phyloP scores from a whole-genome alignment of 2,888 invertebrate genomes.

The Scaptomyza flava region DNA sequence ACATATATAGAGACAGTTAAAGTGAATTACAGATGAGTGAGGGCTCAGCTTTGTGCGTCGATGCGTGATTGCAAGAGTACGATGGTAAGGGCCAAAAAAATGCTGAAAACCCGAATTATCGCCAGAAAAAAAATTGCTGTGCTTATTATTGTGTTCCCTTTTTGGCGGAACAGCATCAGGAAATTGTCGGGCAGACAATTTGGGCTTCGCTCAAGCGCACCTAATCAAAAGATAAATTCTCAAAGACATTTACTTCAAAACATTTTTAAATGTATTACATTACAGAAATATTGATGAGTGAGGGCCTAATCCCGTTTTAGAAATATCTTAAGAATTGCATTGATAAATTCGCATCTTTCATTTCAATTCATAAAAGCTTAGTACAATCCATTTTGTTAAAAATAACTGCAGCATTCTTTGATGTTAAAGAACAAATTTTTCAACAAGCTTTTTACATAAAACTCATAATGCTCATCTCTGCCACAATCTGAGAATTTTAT shows the following conservation, averaged over 20 bases:
- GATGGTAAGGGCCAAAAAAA: constrained; percentile 33
- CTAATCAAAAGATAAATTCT: constrained; percentile 70
- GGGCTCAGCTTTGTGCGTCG: constrained; percentile 39
- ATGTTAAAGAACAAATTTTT: background rate
- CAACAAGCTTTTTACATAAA: background rate
- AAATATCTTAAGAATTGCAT: background rate
- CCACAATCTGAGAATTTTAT: too few species aligned
- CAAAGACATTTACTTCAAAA: constrained; percentile 42
- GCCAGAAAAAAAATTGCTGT: constrained; percentile 66
- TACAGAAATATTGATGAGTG: constrained; percentile 2
- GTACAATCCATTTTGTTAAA: too few species aligned
- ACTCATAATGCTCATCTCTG: too few species aligned
- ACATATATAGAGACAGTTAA: constrained; percentile 63
- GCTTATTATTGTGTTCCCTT: constrained; percentile 56
- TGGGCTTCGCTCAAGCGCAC: constrained; percentile 61
- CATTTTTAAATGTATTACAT: constrained; percentile 16
- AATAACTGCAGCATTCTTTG: too few species aligned
- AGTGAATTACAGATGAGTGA: constrained; percentile 76
- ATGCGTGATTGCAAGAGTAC: constrained; percentile 54
- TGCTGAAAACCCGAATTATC: constrained; percentile 71
- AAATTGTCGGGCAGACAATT: constrained; percentile 64
- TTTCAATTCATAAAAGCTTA: too few species aligned
- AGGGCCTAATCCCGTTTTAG: background rate
- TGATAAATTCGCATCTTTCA: too few species aligned
- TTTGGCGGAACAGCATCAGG: constrained; percentile 42